These are phyloP conservation scores for Cottoperca gobio DNA, from an alignment of 2,797 vertebrate genomes.

Conservation along the genomic window DNA sequence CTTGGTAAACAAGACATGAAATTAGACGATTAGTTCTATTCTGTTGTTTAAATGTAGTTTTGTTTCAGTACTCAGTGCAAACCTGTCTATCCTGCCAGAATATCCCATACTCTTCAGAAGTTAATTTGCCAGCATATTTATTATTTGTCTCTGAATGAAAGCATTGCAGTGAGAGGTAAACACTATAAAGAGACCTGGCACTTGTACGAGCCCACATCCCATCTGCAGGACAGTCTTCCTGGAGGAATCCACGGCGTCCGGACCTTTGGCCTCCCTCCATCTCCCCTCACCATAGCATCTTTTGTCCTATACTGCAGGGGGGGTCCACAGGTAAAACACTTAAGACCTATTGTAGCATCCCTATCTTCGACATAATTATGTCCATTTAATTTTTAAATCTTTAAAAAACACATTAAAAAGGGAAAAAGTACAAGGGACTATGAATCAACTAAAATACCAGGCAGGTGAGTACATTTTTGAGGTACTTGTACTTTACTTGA, in stretches of 20 bases:
- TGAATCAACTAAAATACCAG: not conserved
- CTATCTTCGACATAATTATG: too few species aligned
- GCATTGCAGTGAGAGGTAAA: not conserved
- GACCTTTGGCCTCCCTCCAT: conserved; percentile 82
- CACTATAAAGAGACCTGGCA: conserved; percentile 83
- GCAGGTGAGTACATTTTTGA: not conserved
- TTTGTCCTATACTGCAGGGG: conserved; percentile 36
- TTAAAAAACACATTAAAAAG: not conserved
- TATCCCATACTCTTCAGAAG: not conserved
- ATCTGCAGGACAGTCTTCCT: conserved; percentile 85
- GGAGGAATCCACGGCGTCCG: conserved; percentile 93
- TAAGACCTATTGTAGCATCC: too few species aligned
- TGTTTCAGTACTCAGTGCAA: not conserved
- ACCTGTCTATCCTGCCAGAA: not conserved
- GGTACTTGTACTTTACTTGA: too few species aligned
- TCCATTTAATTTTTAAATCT: not conserved
- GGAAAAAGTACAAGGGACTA: not conserved
- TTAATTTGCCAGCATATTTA: not conserved
- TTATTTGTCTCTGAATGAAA: not conserved
- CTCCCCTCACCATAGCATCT: conserved; percentile 75
- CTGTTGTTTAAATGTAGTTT: not conserved
- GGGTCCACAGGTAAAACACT: not conserved
- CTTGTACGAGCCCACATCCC: conserved; percentile 74
- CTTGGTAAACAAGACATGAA: not conserved
- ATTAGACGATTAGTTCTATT: not conserved